These are phyloP conservation scores for Pterostichus madidus DNA, from an alignment of 2,888 invertebrate species.

Conservation along the genomic window DNA sequence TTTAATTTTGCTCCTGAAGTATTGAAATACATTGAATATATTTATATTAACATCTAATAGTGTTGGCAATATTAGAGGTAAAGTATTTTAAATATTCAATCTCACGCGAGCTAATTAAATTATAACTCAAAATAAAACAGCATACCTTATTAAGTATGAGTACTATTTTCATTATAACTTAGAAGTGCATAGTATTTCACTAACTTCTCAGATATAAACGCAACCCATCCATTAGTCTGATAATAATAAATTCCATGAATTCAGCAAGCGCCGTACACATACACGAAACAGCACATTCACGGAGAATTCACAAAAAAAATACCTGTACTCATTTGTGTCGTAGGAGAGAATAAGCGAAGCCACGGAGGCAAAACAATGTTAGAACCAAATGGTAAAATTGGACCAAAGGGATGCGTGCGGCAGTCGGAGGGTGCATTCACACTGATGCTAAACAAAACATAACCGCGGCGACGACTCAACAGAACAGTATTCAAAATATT, in stretches of 20 bases:
- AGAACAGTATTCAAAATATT: background rate
- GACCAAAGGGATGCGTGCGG: constrained; percentile 16
- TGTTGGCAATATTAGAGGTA: no score
- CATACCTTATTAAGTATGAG: no score
- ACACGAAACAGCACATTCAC: constrained; percentile 11
- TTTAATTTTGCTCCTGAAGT: no score
- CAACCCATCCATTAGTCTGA: background rate
- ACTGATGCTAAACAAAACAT: constrained; percentile 18
- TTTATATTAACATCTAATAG: no score
- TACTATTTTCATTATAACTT: no score
- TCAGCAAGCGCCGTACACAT: background rate
- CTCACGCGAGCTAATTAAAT: no score
- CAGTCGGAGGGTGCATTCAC: background rate
- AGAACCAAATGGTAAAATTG: constrained; percentile 17
- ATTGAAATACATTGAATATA: no score
- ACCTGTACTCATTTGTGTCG: constrained; percentile 3
- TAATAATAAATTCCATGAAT: constrained; percentile 43
- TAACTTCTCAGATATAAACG: background rate
- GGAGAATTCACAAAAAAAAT: constrained; percentile 26
- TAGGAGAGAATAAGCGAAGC: background rate
- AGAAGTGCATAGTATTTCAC: no score
- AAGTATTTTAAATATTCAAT: no score
- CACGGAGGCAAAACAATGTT: constrained; percentile 16
- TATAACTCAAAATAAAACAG: no score
- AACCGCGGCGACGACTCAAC: no score